Base-by-base conservation (phyloP, 2,888 invertebrate species). In the Tridacna gigas region DNA sequence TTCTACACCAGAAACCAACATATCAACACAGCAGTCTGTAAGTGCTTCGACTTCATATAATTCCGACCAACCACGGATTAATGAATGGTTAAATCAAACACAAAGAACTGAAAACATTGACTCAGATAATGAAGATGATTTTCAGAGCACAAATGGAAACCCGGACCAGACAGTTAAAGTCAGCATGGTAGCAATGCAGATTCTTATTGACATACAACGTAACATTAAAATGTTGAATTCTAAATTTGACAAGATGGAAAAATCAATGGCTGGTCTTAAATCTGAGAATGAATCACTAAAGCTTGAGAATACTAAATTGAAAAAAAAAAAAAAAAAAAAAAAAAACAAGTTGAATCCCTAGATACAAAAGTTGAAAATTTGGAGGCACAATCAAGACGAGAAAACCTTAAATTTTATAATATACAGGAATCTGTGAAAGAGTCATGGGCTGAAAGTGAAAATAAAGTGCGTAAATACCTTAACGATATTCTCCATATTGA, bases 211-310 rank as follows among this genome's bases (percentile, higher is more conserved):
- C 37, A 69, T 69, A 18, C 69, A 69, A 37, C 22, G 48, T 26
- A 69, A 47, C 13, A 22, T 69, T 5, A 69, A 69, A 47, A 20
- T 20, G 20, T 48, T 69, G 45, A 18, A 45, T 13, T n/a, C 69
- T 15, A 69, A 69, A 69, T 69, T 69, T 47, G 69, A 69, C 47
- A 69, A 37, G 47, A 45, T 48, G 48, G 69, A 69, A 69, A 48
- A 48, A 47, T 3, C 69, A 28, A 22, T 69, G 11, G 48, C 12
- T 45, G 48, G 47, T 20, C 45, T 69, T n/a, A 45, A 48, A 22
- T 2, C 9, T 15, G 69, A 69, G n/a, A 69, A 69, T 48, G 11
- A 48, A 9, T 20, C 7, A 12, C 18, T 69, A 22, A 69, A 69
- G 15, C 45, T 20, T n/a, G 69, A 45, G 7, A 69, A 69, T 22